Base-by-base conservation (phyloP, 1,140 invertebrate species). In the Agrilus planipennis region DNA sequence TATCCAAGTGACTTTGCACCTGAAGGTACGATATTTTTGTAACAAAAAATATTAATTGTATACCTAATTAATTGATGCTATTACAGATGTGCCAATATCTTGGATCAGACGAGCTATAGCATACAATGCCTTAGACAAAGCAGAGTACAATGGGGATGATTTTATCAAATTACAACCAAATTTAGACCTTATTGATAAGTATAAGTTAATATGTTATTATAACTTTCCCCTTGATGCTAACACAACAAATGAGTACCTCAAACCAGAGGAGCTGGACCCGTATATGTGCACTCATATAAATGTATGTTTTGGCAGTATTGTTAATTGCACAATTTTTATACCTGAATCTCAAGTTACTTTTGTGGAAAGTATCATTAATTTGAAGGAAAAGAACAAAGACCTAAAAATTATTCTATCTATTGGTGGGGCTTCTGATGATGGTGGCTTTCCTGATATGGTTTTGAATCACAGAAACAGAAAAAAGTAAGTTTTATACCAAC, bases 231-330 rank as follows among this genome's bases (percentile, higher is more conserved):
- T n/a, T 3, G 15, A 32, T 17, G 12, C 16, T 3, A 6, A 7
- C 3, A 42, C 38, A 39, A 20, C 53, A 44, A 40, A 50, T 39
- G 46, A 57, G 39, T 57, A 65, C 29, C 60, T 82, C 17, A 47
- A 63, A 59, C 70, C 77, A 5, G 51, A 60, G 20, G 57, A 73
- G 51, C 69, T 84, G 39, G 70, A 81, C 53, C 73, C 79, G 36
- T 52, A 73, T 50, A 62, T 89, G 39, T 89, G 86, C 60, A 84
- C 85, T 9, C 85, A 89, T 64, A 76, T 90, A 35, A 84, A 84
- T 58, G 57, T 86, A 31, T 84, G 76, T 22, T 81, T 85, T 67
- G 78, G 75, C 30, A 56, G 57, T 30, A 67, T 89, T 25, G 54
- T 56, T n/a, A 78, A 87, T 53, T 72, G 70, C 42, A 67, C 65